A percentile compares a stretch with the other conserved stretches of the same genome.
These are phyloP conservation scores for Gnatocerus cornutus DNA, from an alignment of 2,888 invertebrate genomes.

Conservation along the genomic window DNA sequence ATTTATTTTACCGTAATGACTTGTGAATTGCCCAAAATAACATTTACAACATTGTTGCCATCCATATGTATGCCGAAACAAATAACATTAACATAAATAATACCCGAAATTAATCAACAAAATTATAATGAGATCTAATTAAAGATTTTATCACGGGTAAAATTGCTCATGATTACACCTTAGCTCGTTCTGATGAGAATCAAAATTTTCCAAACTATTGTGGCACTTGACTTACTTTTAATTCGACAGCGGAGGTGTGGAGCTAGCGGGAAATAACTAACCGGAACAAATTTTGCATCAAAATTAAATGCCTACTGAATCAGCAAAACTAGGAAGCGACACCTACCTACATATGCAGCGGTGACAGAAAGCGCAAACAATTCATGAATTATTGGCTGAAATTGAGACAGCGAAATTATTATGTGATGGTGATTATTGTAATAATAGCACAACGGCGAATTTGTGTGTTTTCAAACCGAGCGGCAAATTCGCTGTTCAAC, in stretches of 20 bases:
- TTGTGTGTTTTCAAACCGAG: no score
- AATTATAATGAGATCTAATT: constrained; percentile 1
- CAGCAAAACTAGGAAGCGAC: constrained; percentile 18
- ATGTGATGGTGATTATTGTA: constrained; percentile 5
- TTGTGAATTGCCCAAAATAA: neutral
- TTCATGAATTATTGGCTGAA: constrained; percentile 6
- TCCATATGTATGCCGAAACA: neutral
- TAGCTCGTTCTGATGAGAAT: no score
- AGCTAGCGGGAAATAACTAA: constrained; percentile 13
- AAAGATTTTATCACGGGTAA: neutral
- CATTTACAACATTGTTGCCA: constrained; percentile 1
- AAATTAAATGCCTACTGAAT: constrained; percentile 13
- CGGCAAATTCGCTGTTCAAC: no score
- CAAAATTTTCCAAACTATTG: neutral
- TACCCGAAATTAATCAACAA: neutral
- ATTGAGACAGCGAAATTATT: constrained; percentile 3
- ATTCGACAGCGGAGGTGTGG: constrained; percentile 11
- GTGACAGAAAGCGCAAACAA: constrained; percentile 17
- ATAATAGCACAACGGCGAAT: no score
- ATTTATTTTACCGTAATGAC: neutral
- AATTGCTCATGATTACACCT: neutral
- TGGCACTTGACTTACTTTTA: neutral
- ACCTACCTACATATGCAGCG: constrained; percentile 13
- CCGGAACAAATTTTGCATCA: constrained; percentile 15
- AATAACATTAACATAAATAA: constrained; percentile 2